These are phyloP conservation scores for Cremastinae sp. DNA, from an alignment of 2,888 invertebrate species.

Conservation along the genomic window DNA sequence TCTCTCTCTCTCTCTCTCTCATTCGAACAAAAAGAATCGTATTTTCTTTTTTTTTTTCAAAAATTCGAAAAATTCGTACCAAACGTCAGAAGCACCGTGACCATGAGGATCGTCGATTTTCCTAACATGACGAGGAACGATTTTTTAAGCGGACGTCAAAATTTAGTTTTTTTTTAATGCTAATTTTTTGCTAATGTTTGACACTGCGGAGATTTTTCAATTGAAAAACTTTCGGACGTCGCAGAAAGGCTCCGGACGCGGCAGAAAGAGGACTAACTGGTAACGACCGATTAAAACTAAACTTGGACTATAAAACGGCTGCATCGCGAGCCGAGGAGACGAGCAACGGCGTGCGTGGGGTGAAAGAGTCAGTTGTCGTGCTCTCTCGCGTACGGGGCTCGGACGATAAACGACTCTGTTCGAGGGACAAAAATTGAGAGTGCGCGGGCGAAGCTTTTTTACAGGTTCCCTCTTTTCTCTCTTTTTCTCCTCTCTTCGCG, in stretches of 20 bases:
- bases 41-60: not conserved
- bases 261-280: slow-evolving; percentile 38
- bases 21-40: not conserved
- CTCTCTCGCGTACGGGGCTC: slow-evolving; percentile 29
- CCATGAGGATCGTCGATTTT: slow-evolving; percentile 60
- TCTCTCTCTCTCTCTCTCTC: not conserved
- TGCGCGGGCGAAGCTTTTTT: slow-evolving; percentile 59
- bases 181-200: slow-evolving; percentile 7
- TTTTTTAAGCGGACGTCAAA: slow-evolving; percentile 17
- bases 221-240: not conserved
- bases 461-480: slow-evolving; percentile 39
- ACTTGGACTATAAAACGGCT: slow-evolving; percentile 43
- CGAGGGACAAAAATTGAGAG: slow-evolving; percentile 51
- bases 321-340: slow-evolving; percentile 18
- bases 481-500: slow-evolving; percentile 29
- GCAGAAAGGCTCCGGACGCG: slow-evolving; percentile 4
- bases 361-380: slow-evolving; percentile 61
- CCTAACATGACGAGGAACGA: slow-evolving; percentile 67
- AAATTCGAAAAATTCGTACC: slow-evolving; percentile 63
- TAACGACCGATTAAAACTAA: slow-evolving; percentile 58
- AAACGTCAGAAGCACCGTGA: slow-evolving; percentile 66
- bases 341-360: slow-evolving; percentile 60
- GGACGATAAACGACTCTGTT: slow-evolving; percentile 48
- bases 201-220: not conserved
- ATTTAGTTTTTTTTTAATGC: slow-evolving; percentile 8